Evolutionary conservation across 2,888 invertebrate genomes (phyloP), one percentile per base, ranked within the genome.

Genomic region (Blastobasis adustella): DNA sequence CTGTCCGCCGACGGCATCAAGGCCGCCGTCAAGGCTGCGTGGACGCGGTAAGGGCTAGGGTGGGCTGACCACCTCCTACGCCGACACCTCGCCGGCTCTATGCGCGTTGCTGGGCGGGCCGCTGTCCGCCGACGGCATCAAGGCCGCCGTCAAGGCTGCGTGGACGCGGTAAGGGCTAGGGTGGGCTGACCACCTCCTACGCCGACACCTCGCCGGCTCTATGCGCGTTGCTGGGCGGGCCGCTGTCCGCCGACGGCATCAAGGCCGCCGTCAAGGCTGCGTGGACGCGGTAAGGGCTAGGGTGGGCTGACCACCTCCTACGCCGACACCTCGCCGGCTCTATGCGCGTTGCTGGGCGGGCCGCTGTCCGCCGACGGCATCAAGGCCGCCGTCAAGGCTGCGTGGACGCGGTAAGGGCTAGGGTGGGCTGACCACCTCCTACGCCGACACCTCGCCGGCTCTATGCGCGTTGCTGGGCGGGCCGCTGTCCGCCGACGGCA

Each of bases 151-250:
- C 23, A 23, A 23, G 23, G 23, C 23, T 23, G 23, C 23, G 23
- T 23, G 23, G 23, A 23, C 23, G 23, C 23, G 23, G 23, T 23
- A 23, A 23, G 23, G 23, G 23, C 23, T 23, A 23, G 23, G 23
- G 23, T 23, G 23, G 23, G 0, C 89, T 99, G 56, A 99, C 98
- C 0, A 99, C 99, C 0, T 98, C 98, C 5, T 99, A 98, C 82
- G 96, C 97, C 0, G 99, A 98, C 76, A 97, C 98, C 0, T 97
- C 97, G 66, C 92, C 93, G 54, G 96, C 96, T 76, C 90, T 98
- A 43, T 91, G 93, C 60, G 88, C 91, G 45, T 89, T 98, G 40
- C 90, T 97, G 37, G 98, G 98, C 6, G 96, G 96, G 0, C 92
- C 96, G 10, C 91, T 98, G 57, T 96, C 95, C 51, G 90, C 96